A percentile compares a stretch with the other conserved stretches of the same genome.
These are phyloP conservation scores for Sardinella longiceps DNA, from an alignment of 2,797 vertebrate genomes.

Conservation along the genomic window DNA sequence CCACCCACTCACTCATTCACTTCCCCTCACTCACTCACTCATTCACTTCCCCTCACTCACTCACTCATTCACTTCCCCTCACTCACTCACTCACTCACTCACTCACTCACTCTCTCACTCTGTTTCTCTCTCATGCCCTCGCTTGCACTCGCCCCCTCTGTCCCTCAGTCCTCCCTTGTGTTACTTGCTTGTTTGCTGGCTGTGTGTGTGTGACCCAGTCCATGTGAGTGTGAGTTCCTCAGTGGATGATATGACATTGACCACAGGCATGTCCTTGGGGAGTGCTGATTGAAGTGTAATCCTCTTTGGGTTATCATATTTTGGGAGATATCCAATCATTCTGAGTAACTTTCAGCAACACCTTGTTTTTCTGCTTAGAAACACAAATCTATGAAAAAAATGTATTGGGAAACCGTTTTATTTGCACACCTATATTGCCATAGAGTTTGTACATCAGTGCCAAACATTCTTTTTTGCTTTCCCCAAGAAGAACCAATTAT, in stretches of 20 bases:
- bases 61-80: too few relatives aligned
- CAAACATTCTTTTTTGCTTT: neutral
- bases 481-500: neutral
- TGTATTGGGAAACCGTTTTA: neutral
- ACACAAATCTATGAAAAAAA: neutral
- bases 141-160: neutral
- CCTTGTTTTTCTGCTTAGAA: neutral
- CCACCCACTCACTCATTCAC: too few relatives aligned
- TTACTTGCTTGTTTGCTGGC: neutral
- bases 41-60: too few relatives aligned
- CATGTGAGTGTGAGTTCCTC: neutral
- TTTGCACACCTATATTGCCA: neutral
- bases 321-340: conserved; percentile 41
- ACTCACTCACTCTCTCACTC: neutral
- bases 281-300: conserved; percentile 64
- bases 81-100: too few relatives aligned
- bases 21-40: too few relatives aligned
- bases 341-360: neutral
- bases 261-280: conserved; percentile 57
- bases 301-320: conserved; percentile 53
- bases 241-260: conserved; percentile 58
- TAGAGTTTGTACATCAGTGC: neutral
- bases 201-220: neutral
- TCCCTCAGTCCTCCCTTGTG: conserved; percentile 39
- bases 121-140: neutral